Conservation (phyloP, 2,888 invertebrate species). For the Andrena dorsata region DNA sequence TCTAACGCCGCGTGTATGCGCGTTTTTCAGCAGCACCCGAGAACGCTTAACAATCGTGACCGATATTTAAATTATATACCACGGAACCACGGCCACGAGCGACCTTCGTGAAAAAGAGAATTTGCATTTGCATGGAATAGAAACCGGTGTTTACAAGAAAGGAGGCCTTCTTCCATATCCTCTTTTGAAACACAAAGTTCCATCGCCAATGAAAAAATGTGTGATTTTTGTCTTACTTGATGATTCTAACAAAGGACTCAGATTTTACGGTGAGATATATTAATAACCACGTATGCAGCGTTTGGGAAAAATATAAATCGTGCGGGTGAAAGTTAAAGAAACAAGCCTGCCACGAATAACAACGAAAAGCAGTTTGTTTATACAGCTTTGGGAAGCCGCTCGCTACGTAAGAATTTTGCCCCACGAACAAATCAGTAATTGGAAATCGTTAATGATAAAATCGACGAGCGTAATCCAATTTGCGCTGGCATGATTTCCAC, state of each 20-base stretch:
- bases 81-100: constrained; percentile 11
- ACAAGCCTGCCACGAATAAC: too few relatives aligned
- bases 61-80: constrained; percentile 31
- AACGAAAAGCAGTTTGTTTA: too few relatives aligned
- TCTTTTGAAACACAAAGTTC: too few relatives aligned
- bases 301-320: too few relatives aligned
- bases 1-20: constrained; percentile 22
- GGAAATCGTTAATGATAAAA: constrained; percentile 1
- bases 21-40: background rate
- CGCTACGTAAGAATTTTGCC: too few relatives aligned
- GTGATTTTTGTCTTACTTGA: too few relatives aligned
- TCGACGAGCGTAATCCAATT: background rate
- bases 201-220: too few relatives aligned
- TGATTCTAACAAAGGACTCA: too few relatives aligned
- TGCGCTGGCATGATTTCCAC: background rate
- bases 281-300: too few relatives aligned
- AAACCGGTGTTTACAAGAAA: background rate
- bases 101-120: constrained; percentile 1
- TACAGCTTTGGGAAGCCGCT: too few relatives aligned
- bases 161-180: background rate
- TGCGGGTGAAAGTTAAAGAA: too few relatives aligned
- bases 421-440: background rate
- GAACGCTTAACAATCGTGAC: constrained; percentile 32
- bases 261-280: too few relatives aligned
- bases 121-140: constrained; percentile 5